phyloP scores from a whole-genome alignment of 2,888 invertebrate species.

The Limnephilus rhombicus region DNA sequence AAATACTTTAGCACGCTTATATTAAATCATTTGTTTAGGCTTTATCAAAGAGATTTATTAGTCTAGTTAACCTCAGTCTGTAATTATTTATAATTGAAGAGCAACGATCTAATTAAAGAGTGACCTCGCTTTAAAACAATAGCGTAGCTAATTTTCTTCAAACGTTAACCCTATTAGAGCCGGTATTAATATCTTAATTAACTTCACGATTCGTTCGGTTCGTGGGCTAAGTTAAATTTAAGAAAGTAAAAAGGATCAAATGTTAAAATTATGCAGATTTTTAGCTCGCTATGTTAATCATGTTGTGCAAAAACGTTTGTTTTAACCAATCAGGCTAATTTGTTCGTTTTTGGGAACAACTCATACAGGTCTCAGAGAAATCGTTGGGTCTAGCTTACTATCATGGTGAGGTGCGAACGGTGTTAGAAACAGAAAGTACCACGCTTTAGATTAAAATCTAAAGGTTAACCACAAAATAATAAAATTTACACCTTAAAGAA shows the following conservation, averaged over 20 bases:
- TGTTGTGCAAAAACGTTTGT: no score
- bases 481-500: no score
- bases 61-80: background rate
- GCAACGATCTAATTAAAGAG: background rate
- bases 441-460: no score
- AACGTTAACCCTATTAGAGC: background rate
- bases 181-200: background rate
- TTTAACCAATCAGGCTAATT: no score
- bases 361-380: no score
- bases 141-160: background rate
- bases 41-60: background rate
- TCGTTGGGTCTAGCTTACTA: no score
- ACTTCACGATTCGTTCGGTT: background rate
- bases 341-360: background rate
- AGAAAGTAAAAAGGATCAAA: background rate
- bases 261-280: background rate
- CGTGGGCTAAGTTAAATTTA: background rate
- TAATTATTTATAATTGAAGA: constrained; percentile 15
- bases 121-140: constrained; percentile 12
- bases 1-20: background rate
- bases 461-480: no score
- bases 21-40: background rate
- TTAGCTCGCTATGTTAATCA: background rate
- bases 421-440: no score
- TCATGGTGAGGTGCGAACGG: no score